Base-by-base conservation (phyloP, 2,113 vertebrate genomes). In the Ictidomys tridecemlineatus region DNA sequence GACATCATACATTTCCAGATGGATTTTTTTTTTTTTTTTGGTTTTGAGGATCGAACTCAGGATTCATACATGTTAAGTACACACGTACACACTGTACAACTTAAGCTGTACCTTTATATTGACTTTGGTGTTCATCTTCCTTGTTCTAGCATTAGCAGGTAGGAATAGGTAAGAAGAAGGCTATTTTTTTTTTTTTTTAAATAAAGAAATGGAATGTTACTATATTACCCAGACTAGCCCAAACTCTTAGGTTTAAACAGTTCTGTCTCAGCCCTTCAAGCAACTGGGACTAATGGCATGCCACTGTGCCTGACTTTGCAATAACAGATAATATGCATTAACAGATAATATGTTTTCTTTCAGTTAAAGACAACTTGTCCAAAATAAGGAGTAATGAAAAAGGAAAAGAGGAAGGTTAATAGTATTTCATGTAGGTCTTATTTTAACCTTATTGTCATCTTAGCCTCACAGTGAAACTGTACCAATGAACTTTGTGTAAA, bases 331-430 rank as follows among this genome's bases (percentile, higher is more conserved):
- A 45, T 85, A 1, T 77, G 28, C 28, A 6, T 77, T 92, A 91
- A 30, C 42, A 92, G 45, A 86, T 78, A 86, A 45, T 85, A 1
- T 92, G 7, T 51, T 42, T 74, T 95, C 45, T 87, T 72, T 92
- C 61, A 92, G 32, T 91, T 93, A 91, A 93, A 94, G 39, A 53
- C 56, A 93, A 65, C 12, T 93, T 91, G 45, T 89, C 51, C 14
- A 28, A 94, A 42, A 85, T 85, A 74, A 74, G 10, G 56, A 93
- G 14, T 77, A 79, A 73, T 74, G 37, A 89, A 93, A 93, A 93
- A 65, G 34, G 45, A 82, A 65, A 84, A 8, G 32, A 20, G 51
- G 74, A 89, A 30, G 37, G 2, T 67, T 3, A 3, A 0, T 73
- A 24, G 6, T n/a, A 4, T 0, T 87, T 83, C 1, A 84, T 58